Conservation (phyloP, 1,140 invertebrate genomes). For the Wiebesia pumilae region DNA sequence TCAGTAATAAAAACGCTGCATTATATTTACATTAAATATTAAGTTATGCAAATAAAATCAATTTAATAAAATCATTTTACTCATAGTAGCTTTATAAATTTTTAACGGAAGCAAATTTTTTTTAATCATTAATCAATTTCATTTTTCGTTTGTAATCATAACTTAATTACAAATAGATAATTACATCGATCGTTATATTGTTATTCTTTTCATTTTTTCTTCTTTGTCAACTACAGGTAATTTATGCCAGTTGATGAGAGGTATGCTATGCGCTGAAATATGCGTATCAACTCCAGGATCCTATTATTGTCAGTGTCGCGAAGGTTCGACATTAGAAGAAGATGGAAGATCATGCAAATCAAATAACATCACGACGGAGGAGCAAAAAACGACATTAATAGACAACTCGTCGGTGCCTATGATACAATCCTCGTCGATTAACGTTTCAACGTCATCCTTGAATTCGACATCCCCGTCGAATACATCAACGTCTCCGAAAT, state of each 20-base stretch:
- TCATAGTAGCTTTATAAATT: too few species aligned
- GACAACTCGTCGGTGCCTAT: not conserved
- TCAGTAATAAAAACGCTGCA: too few species aligned
- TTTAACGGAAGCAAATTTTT: too few species aligned
- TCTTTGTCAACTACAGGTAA: constrained; percentile 70
- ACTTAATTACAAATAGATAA: too few species aligned
- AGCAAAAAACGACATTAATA: not conserved
- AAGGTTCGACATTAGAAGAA: constrained; percentile 81
- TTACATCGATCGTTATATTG: too few species aligned
- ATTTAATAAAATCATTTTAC: too few species aligned
- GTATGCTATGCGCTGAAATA: constrained; percentile 83
- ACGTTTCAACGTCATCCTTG: not conserved
- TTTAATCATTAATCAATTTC: too few species aligned
- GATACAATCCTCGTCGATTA: not conserved
- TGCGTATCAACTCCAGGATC: constrained; percentile 82
- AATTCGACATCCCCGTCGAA: not conserved
- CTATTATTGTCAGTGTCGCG: constrained; percentile 83
- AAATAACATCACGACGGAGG: constrained; percentile 47
- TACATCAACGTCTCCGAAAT: not conserved
- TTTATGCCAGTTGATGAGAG: constrained; percentile 80
- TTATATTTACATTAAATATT: too few species aligned
- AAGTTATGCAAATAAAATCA: too few species aligned
- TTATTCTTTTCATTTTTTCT: constrained; percentile 40
- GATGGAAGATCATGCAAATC: constrained; percentile 81
- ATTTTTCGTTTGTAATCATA: too few species aligned